These are phyloP conservation scores for Crocallis elinguaria DNA, from an alignment of 2,888 invertebrate species.

Conservation along the genomic window DNA sequence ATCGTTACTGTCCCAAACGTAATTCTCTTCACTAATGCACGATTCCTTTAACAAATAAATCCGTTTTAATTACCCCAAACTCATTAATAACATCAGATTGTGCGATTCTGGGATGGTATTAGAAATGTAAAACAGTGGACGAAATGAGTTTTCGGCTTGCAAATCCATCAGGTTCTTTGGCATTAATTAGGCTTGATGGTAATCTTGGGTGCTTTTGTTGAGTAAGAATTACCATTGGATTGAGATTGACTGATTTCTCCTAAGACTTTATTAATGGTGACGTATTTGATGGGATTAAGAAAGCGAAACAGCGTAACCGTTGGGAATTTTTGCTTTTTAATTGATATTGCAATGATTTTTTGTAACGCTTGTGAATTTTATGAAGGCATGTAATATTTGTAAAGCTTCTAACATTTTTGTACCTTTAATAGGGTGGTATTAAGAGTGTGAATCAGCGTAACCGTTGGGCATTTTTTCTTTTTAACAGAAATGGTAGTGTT, in stretches of 20 bases:
- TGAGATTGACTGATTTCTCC: constrained; percentile 33
- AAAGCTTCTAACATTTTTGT: too few relatives aligned
- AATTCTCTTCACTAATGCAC: too few relatives aligned
- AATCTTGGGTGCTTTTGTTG: constrained; percentile 45
- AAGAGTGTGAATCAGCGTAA: neutral
- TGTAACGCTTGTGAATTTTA: too few relatives aligned
- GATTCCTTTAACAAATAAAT: constrained; percentile 55
- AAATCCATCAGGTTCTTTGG: constrained; percentile 52
- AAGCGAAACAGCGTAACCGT: neutral
- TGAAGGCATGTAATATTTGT: too few relatives aligned
- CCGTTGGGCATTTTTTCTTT: neutral
- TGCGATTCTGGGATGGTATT: constrained; percentile 55
- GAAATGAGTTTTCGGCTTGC: constrained; percentile 66
- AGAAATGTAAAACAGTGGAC: constrained; percentile 73
- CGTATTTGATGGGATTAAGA: constrained; percentile 13
- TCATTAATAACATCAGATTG: constrained; percentile 71
- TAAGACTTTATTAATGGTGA: constrained; percentile 29
- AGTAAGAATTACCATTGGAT: constrained; percentile 42
- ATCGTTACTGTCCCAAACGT: neutral
- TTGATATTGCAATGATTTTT: neutral
- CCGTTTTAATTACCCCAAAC: constrained; percentile 63
- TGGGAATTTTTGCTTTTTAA: neutral
- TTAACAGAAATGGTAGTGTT: neutral
- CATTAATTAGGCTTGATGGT: constrained; percentile 56
- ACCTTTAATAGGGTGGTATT: too few relatives aligned